Evolutionary conservation across 2,888 invertebrate genomes (phyloP), one percentile per base, ranked within the genome.

Genomic region (Watsonalla cultraria): DNA sequence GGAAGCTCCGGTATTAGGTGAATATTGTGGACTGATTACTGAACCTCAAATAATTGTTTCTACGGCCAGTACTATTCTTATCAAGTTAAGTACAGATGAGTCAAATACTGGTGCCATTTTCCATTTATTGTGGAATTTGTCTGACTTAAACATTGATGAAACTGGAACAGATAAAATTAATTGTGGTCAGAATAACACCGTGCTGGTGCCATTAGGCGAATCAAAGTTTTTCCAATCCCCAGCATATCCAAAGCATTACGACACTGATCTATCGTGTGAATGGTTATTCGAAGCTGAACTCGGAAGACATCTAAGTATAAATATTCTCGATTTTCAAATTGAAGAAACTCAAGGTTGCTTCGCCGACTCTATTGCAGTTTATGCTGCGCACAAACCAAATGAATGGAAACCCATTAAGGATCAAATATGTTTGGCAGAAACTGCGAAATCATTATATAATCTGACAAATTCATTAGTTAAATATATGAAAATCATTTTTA

Each of bases 171-270:
- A 61, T 7, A 64, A 54, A 54, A 65, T 74, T 9, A 90, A 85
- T 56, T 90, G 90, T 66, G 90, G 90, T 15, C 68, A 60, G 6
- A 89, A 88, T 65, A 51, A 65, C 24, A 88, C 81, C n/a, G 53
- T 73, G 57, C 39, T 68, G 0, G 52, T 91, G 53, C 46, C 55
- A 51, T 64, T 78, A 13, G 78, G 75, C 6, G 51, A 54, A 8
- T 54, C 45, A 0, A 53, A 60, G 5, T 72, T 70, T 5, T 78
- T 97, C 9, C 82, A 75, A 0, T 96, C 97, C 5, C 97, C 97
- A 0, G 95, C 96, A 51, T 97, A 93, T 84, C 96, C 96, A 0
- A 11, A 86, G 50, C 92, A 93, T 0, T 97, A 97, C 74, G 88
- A 65, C 0, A 55, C 79, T 13, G 84, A 93, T 68, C 76, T 95